These are phyloP conservation scores for Ispidina picta DNA, from an alignment of 2,797 vertebrate species.

Conservation along the genomic window DNA sequence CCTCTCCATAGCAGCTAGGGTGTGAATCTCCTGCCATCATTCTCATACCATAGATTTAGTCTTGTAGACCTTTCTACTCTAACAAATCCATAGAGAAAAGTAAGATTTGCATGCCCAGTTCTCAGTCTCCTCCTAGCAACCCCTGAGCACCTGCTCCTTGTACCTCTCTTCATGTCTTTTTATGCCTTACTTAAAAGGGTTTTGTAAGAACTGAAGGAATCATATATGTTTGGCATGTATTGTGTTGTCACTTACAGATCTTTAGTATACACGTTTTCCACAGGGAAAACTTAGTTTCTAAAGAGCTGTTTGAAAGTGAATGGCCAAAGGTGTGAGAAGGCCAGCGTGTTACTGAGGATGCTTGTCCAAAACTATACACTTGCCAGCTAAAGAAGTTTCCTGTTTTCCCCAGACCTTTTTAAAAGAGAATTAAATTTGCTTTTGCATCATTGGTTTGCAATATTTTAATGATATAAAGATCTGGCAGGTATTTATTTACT, in stretches of 20 bases:
- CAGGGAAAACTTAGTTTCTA: background rate
- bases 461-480: background rate
- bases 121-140: background rate
- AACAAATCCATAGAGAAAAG: background rate
- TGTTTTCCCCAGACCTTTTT: background rate
- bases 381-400: background rate
- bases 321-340: background rate
- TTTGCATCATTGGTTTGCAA: background rate
- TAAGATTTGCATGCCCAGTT: background rate
- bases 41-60: background rate
- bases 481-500: background rate
- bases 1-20: background rate
- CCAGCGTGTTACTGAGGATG: background rate
- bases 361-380: background rate
- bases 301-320: background rate
- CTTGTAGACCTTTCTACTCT: background rate
- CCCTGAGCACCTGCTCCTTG: background rate
- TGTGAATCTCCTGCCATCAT: background rate
- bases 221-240: background rate
- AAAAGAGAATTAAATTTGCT: background rate
- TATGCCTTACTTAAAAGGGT: background rate
- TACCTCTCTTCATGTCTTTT: background rate
- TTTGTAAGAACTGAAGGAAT: background rate
- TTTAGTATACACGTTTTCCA: background rate
- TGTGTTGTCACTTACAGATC: background rate